A percentile compares a stretch with the other conserved stretches of the same genome.
These are phyloP conservation scores for Chrysomallon squamiferum DNA, from an alignment of 1,140 invertebrate species.

Conservation along the genomic window DNA sequence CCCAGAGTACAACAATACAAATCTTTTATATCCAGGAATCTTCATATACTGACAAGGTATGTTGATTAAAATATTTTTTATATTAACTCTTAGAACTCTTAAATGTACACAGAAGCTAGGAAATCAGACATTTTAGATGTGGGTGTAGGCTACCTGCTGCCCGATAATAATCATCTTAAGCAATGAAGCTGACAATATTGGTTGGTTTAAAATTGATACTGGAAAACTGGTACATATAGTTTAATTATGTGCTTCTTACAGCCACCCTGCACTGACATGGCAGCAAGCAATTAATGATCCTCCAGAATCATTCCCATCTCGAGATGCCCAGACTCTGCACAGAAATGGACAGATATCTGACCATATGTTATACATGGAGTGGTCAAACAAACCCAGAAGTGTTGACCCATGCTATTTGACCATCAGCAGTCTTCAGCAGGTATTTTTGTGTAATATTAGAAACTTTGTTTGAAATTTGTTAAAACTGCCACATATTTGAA, in stretches of 20 bases:
- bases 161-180: too few relatives aligned
- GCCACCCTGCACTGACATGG: conserved; percentile 53
- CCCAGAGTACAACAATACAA: conserved; percentile 44
- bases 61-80: background rate
- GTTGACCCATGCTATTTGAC: conserved; percentile 50
- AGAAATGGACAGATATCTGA: background rate
- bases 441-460: too few relatives aligned
- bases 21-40: conserved; percentile 51
- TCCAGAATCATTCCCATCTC: conserved; percentile 12
- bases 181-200: too few relatives aligned
- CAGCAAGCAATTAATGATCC: conserved; percentile 59
- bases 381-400: conserved; percentile 46
- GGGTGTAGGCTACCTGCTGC: too few relatives aligned
- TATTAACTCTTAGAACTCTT: too few relatives aligned
- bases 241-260: too few relatives aligned
- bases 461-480: too few relatives aligned
- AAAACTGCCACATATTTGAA: too few relatives aligned
- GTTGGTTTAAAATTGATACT: too few relatives aligned
- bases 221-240: too few relatives aligned
- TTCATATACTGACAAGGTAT: conserved; percentile 50
- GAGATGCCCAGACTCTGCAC: conserved; percentile 27
- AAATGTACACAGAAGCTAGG: too few relatives aligned
- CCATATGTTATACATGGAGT: conserved; percentile 33
- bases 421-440: conserved; percentile 47
- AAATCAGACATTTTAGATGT: too few relatives aligned